phyloP scores from a whole-genome alignment of 1,140 invertebrate species.

The Grapholita molesta region DNA sequence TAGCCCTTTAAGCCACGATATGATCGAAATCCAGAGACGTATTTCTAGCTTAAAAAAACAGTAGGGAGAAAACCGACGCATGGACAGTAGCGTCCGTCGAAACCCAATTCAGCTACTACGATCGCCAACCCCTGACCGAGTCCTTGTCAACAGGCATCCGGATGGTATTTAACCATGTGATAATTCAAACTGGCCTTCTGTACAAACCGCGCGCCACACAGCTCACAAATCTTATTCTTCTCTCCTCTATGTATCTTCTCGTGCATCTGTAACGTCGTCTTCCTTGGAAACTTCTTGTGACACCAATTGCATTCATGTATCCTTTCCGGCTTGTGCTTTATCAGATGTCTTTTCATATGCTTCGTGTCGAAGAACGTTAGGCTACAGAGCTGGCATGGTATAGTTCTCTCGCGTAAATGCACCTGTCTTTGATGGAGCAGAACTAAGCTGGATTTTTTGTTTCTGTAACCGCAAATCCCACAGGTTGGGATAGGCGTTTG shows the following conservation, averaged over 20 bases:
- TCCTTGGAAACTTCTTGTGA: slow-evolving; percentile 38
- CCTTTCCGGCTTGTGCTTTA: slow-evolving; percentile 13
- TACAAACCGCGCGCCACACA: slow-evolving; percentile 81
- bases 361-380: not conserved
- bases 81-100: no score
- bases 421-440: slow-evolving; percentile 18
- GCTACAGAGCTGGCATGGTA: not conserved
- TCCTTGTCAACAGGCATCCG: not conserved
- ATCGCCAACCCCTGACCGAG: no score
- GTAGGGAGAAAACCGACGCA: no score
- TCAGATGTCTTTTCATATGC: not conserved
- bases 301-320: slow-evolving; percentile 7
- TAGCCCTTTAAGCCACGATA: no score
- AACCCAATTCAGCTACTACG: no score
- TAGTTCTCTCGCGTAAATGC: slow-evolving; percentile 20
- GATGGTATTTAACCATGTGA: slow-evolving; percentile 27
- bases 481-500: slow-evolving; percentile 12
- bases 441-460: not conserved
- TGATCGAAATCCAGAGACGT: no score
- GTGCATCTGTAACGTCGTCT: slow-evolving; percentile 78
- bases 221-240: slow-evolving; percentile 85
- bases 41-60: no score
- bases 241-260: slow-evolving; percentile 84
- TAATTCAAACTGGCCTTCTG: slow-evolving; percentile 27
- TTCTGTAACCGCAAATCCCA: slow-evolving; percentile 20